Base-by-base conservation (phyloP, 1,140 invertebrate genomes). In the Drosophila bocqueti region DNA sequence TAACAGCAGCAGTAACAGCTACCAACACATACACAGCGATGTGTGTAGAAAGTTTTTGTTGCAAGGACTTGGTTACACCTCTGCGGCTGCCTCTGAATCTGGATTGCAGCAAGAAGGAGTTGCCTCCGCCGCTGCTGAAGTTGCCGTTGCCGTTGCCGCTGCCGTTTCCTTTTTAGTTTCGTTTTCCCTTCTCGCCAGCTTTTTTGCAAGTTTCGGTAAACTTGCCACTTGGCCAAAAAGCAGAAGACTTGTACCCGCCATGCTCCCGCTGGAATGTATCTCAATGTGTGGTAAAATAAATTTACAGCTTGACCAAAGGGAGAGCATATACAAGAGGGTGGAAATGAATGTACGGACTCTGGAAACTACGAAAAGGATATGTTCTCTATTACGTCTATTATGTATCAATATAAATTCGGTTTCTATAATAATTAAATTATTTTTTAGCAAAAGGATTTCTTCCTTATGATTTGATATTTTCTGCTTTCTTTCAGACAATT, bases 281-380 rank as follows among this genome's bases (percentile, higher is more conserved):
- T 83, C 81, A 74, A 83, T 83, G 81, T 83, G 81, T 83, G 76
- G 71, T 79, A 67, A 83, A 76, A 83, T 83, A 83, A 76, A 83
- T 83, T 76, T 79, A 68, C 76, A 71, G 81, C 76, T 79, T 79
- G 81, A 57, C 65, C 80, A 49, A 63, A 50, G 74, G 54, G 31
- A 54, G 47, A 45, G 40, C 21, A 61, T 29, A 50, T 47, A 29
- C 26, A 38, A 52, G 29, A 0, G 15, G 36, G 8, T 13, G 9
- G 34, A 54, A 10, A 18, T 24, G 8, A 10, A 36, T 11, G 29
- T 2, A 11, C 6, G 34, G 21, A 13, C 13, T 8, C 3, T 8
- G 2, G 10, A 24, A 15, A 11, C 15, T 21, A 38, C 54, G 52
- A 60, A 36, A 16, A 15, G 0, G 11, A 40, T 18, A 68, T 40